Evolutionary conservation across 2,113 vertebrate species (phyloP).

Genomic region (Trogon surrucura): DNA sequence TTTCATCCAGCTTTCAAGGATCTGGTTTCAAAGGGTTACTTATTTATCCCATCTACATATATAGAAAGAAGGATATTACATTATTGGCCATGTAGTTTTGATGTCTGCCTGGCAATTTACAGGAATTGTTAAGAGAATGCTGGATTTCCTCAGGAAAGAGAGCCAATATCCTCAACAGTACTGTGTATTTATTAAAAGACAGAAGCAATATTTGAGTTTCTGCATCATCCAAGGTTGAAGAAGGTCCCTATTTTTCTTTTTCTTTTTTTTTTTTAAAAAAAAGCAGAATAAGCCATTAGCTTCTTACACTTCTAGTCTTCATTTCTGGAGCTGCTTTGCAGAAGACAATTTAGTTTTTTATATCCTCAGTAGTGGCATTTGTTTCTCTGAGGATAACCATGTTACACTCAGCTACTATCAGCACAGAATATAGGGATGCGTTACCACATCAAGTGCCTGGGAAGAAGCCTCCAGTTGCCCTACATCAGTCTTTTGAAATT

Average conservation of each 20-base stretch:
- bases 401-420: neutral
- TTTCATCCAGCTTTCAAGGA: neutral
- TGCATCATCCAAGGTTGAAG: neutral
- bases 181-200: constrained; percentile 32
- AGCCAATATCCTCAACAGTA: constrained; percentile 21
- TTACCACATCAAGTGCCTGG: neutral
- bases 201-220: neutral
- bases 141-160: constrained; percentile 60
- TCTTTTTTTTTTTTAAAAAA: too few relatives aligned
- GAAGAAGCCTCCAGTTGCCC: neutral
- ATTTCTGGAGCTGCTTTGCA: neutral
- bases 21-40: neutral
- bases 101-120: neutral
- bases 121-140: neutral
- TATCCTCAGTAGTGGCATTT: neutral
- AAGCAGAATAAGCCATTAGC: neutral
- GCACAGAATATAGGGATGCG: neutral
- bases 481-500: neutral
- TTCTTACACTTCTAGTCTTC: neutral
- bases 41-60: neutral
- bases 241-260: neutral
- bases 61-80: neutral
- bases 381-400: neutral
- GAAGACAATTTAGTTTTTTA: neutral
- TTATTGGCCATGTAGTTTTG: neutral